Evolutionary conservation across 2,888 invertebrate species (phyloP).

Genomic region (Notocelia uddmanniana): DNA sequence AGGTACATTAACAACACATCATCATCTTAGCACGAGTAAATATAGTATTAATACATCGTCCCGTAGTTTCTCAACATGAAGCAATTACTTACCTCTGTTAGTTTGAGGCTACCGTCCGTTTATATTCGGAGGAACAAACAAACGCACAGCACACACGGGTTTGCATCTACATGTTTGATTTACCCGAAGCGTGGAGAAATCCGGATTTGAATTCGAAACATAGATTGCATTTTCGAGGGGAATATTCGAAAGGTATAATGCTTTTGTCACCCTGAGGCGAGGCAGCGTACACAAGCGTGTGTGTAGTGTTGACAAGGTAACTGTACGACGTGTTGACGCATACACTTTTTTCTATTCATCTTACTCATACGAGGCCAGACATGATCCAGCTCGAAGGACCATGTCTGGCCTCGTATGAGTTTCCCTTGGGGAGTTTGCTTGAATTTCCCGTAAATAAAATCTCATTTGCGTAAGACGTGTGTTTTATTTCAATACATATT

Average conservation of each 20-base stretch:
- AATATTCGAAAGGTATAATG: constrained; percentile 9
- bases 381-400: too few species aligned
- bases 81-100: constrained; percentile 29
- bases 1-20: too few species aligned
- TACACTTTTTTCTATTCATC: too few species aligned
- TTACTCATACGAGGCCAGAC: too few species aligned
- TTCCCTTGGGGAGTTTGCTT: too few species aligned
- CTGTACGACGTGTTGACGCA: too few species aligned
- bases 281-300: too few species aligned
- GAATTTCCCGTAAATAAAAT: too few species aligned
- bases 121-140: constrained; percentile 8
- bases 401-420: too few species aligned
- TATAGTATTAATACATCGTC: not conserved
- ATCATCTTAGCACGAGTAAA: not conserved
- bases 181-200: not conserved
- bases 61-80: constrained; percentile 8
- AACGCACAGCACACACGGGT: constrained; percentile 6
- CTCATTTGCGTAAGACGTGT: too few species aligned
- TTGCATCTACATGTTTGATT: constrained; percentile 26
- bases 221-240: constrained; percentile 5
- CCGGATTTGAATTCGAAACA: not conserved
- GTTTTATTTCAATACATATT: too few species aligned
- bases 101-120: not conserved
- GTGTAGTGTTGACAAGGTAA: not conserved
- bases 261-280: not conserved